Base-by-base conservation (phyloP, 2,888 invertebrate species). In the Drosophila kambysellisi region DNA sequence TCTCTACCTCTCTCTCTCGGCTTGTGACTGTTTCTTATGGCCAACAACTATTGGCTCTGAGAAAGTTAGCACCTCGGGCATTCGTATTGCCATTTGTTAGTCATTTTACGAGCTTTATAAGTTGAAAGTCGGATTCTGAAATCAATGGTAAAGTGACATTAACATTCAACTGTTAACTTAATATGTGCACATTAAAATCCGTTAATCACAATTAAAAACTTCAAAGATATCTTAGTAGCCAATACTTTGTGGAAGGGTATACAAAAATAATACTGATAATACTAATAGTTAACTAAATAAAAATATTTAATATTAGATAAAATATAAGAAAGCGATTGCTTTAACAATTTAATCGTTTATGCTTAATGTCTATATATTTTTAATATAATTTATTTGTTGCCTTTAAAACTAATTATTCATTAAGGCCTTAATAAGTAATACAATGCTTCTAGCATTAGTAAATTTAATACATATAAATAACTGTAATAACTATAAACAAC, bases 51-150 rank as follows among this genome's bases (percentile, higher is more conserved):
- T 52, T 62, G 57, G 46, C 43, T 73, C 48, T 37, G 43, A 12
- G 48, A 39, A 58, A 52, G 39, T 32, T 58, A 39, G 20, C 58
- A 58, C 61, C 61, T 43, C 41, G 9, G 41, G 51, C 60, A 60
- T 7, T 57, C 35, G n/a, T 4, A 17, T 17, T 17, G 66, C 58
- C 62, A 75, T 62, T 75, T 56, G 46, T 62, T 75, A 54, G 61
- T 41, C 37, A 48, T 50, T 48, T 61, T 68, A 57, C 57, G 68
- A 30, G 56, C 50, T 17, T 41, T 33, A 65, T 33, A 41, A 50
- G 65, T 56, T 56, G 41, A n/a, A 12, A 50, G 65, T 39, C 41
- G 9, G 25, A n/a, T 56, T 39, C 29, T n/a, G 37, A 15, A 54
- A 54, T 33, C 67, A 54, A 56, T 70, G 39, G 33, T 48, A 52